Percentiles rank a stretch among this genome's conserved stretches.
These are phyloP conservation scores for Morpho achilles DNA, from an alignment of 2,888 invertebrate species.

Conservation along the genomic window DNA sequence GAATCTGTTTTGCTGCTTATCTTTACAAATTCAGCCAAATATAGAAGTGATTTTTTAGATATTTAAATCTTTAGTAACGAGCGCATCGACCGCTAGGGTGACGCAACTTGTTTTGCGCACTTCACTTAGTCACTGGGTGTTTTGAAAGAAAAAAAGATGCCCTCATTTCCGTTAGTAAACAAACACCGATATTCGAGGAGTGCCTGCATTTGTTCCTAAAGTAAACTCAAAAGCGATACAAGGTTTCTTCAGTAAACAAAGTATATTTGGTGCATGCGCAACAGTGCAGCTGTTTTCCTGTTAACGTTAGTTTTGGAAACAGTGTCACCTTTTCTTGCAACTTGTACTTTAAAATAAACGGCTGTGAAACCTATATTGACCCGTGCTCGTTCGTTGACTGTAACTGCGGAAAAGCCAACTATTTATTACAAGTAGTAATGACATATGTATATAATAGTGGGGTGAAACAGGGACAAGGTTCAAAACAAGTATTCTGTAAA, in stretches of 20 bases:
- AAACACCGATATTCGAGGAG: slow-evolving; percentile 7
- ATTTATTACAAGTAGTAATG: too few species aligned
- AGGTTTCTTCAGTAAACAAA: slow-evolving; percentile 13
- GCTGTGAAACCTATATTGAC: too few species aligned
- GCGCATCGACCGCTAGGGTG: slow-evolving; percentile 35
- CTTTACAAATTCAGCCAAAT: background rate
- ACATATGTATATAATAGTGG: too few species aligned
- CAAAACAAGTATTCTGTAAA: too few species aligned
- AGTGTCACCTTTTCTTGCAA: background rate
- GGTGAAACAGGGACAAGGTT: too few species aligned
- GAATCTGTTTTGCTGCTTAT: slow-evolving; percentile 2
- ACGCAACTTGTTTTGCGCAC: slow-evolving; percentile 69
- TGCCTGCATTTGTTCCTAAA: slow-evolving; percentile 1
- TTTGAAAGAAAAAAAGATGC: slow-evolving; percentile 64
- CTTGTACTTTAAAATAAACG: too few species aligned
- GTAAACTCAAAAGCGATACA: slow-evolving; percentile 6
- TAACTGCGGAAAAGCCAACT: too few species aligned
- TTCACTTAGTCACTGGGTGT: slow-evolving; percentile 57
- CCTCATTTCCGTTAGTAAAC: slow-evolving; percentile 57
- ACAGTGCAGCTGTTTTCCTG: slow-evolving; percentile 7
- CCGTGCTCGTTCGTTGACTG: too few species aligned
- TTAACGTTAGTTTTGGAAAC: background rate
- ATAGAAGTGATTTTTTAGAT: slow-evolving; percentile 5
- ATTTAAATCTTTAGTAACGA: slow-evolving; percentile 4
- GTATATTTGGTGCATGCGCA: slow-evolving; percentile 3